A percentile compares a stretch with the other conserved stretches of the same genome.
These are phyloP conservation scores for Asarcornis scutulata DNA, from an alignment of 2,113 vertebrate species.

Conservation along the genomic window DNA sequence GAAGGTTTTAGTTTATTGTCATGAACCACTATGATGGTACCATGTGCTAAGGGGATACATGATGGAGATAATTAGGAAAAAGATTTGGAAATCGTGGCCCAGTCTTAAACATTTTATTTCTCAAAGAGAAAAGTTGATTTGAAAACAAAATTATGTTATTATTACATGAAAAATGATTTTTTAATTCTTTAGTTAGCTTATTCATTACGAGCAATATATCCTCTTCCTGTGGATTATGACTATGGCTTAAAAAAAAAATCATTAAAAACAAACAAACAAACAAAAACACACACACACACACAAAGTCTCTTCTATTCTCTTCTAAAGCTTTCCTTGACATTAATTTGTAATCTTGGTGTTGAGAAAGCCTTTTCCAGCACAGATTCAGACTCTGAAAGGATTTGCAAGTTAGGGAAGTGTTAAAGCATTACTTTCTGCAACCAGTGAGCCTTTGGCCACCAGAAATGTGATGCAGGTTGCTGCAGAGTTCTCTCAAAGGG, in stretches of 20 bases:
- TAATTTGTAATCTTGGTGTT: neutral
- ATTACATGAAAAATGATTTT: neutral
- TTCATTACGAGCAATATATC: neutral
- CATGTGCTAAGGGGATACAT: neutral
- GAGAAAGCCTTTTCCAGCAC: neutral
- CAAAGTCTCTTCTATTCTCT: neutral
- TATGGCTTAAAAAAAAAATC: fast-evolving
- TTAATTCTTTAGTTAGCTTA: neutral
- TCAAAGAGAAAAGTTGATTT: neutral
- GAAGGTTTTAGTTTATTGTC: neutral
- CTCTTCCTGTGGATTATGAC: neutral
- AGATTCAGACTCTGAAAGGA: neutral
- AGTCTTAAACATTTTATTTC: neutral
- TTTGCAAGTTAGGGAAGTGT: neutral
- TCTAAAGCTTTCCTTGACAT: neutral
- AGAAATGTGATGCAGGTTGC: neutral
- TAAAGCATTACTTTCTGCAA: neutral
- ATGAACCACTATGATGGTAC: neutral
- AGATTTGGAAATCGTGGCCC: neutral
- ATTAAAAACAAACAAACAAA: neutral
- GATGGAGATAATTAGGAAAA: neutral
- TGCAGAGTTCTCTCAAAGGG: neutral
- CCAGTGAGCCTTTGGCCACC: neutral
- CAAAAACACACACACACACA: too few species aligned
- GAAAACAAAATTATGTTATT: neutral